Evolutionary conservation across 1,140 invertebrate genomes (phyloP).

Genomic region (Melitaea cinxia): DNA sequence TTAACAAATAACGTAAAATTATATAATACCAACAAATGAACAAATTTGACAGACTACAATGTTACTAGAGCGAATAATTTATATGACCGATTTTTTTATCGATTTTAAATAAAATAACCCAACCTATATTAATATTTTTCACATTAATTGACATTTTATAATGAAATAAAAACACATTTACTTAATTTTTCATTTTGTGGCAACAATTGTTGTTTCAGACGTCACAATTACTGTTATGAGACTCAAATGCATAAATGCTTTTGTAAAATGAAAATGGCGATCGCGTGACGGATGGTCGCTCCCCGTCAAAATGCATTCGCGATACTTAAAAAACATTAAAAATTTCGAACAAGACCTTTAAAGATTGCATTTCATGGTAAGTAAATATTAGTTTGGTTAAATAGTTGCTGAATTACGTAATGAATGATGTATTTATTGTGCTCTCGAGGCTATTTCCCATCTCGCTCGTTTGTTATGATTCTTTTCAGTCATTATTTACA

Average conservation of each 20-base stretch:
- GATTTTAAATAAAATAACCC: too few species aligned
- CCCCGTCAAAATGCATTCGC: slow-evolving; percentile 61
- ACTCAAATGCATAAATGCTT: slow-evolving; percentile 1
- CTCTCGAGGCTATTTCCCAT: slow-evolving; percentile 43
- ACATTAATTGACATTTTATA: not conserved
- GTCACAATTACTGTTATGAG: slow-evolving; percentile 2
- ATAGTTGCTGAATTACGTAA: slow-evolving; percentile 50
- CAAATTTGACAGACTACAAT: too few species aligned
- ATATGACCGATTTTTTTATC: too few species aligned
- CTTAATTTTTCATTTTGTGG: not conserved
- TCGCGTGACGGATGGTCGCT: slow-evolving; percentile 58
- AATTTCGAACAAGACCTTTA: slow-evolving; percentile 35
- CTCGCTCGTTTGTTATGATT: slow-evolving; percentile 74
- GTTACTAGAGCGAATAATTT: too few species aligned
- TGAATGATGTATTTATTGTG: slow-evolving; percentile 58
- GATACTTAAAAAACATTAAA: slow-evolving; percentile 55
- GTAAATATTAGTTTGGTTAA: slow-evolving; percentile 22
- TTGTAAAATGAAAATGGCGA: slow-evolving; percentile 52
- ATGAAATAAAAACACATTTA: not conserved
- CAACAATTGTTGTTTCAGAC: not conserved
- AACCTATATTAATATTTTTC: too few species aligned
- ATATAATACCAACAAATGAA: too few species aligned
- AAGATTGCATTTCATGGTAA: slow-evolving; percentile 2
- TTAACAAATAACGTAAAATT: too few species aligned
- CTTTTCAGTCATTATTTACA: slow-evolving; percentile 71